Evolutionary conservation across 1,140 invertebrate genomes (phyloP).

Genomic region (Heliconius himera): DNA sequence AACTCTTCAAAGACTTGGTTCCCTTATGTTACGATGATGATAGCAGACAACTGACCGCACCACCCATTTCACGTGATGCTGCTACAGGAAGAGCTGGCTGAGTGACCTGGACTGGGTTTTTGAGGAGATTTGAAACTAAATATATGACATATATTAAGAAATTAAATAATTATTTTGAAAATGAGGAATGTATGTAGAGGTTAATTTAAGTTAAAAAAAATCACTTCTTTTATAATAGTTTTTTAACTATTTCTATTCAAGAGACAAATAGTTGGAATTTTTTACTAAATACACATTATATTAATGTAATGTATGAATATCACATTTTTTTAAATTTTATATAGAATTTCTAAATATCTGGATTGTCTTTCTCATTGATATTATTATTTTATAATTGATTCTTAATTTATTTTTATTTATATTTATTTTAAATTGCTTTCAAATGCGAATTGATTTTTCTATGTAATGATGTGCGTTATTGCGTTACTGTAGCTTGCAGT

Average conservation of each 20-base stretch:
- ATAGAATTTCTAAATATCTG: too few species aligned
- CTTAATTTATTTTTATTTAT: too few species aligned
- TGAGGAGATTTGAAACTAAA: background rate
- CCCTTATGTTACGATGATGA: background rate
- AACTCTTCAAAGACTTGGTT: background rate
- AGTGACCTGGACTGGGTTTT: background rate
- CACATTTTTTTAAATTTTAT: background rate
- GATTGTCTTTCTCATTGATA: too few species aligned
- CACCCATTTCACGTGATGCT: background rate
- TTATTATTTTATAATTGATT: too few species aligned
- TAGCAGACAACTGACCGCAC: background rate
- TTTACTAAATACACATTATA: too few species aligned
- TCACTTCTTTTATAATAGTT: too few species aligned
- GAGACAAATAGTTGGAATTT: too few species aligned
- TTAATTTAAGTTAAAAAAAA: background rate
- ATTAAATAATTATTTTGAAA: background rate
- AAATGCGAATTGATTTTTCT: background rate
- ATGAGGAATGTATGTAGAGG: background rate
- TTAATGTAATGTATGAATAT: background rate
- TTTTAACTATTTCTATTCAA: too few species aligned
- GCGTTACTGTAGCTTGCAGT: background rate
- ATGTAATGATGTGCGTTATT: background rate
- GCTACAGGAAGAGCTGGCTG: background rate
- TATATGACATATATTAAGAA: background rate
- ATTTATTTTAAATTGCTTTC: background rate